phyloP scores from a whole-genome alignment of 2,888 invertebrate genomes.

The Blastobasis adustella region DNA sequence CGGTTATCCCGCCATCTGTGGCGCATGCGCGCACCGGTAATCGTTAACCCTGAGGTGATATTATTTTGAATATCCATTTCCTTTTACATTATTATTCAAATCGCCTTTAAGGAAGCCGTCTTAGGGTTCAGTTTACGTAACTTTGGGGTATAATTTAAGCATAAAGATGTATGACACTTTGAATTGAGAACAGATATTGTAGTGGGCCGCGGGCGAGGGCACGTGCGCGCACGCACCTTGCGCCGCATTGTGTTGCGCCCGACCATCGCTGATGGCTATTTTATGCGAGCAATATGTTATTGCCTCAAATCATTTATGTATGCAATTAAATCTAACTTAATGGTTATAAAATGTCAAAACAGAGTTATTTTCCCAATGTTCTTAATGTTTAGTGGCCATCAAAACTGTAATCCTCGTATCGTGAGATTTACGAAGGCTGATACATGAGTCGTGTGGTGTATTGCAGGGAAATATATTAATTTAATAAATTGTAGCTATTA shows the following conservation, averaged over 20 bases:
- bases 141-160: too few relatives aligned
- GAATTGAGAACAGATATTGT: constrained; percentile 65
- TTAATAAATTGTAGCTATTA: too few relatives aligned
- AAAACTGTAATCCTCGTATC: too few relatives aligned
- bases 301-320: too few relatives aligned
- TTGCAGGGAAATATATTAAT: too few relatives aligned
- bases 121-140: constrained; percentile 60
- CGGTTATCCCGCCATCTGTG: constrained; percentile 72
- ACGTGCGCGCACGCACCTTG: constrained; percentile 72
- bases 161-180: constrained; percentile 71
- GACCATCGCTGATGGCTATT: constrained; percentile 6
- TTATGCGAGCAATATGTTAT: constrained; percentile 10
- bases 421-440: too few relatives aligned
- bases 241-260: constrained; percentile 21
- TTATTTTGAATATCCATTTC: constrained; percentile 73
- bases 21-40: constrained; percentile 70
- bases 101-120: constrained; percentile 46
- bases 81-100: constrained; percentile 66
- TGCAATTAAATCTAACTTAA: too few relatives aligned
- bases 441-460: too few relatives aligned
- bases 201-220: constrained; percentile 61
- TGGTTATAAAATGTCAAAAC: too few relatives aligned
- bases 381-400: too few relatives aligned
- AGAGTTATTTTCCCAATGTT: too few relatives aligned
- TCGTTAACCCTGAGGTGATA: constrained; percentile 75